Evolutionary conservation across 2,888 invertebrate species (phyloP).

Genomic region (Drosophila merina): DNA sequence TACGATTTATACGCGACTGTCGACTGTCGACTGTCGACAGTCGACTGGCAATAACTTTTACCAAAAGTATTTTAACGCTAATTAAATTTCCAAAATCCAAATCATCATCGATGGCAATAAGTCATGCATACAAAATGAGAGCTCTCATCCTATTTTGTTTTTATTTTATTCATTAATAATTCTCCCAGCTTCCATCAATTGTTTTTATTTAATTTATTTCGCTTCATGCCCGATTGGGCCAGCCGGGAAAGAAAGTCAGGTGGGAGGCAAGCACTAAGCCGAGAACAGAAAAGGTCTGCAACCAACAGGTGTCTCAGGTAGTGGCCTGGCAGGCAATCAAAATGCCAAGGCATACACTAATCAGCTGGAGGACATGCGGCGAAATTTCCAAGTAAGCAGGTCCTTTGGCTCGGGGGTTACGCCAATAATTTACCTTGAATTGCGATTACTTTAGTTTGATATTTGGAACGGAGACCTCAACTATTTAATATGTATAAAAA

Average conservation of each 20-base stretch:
- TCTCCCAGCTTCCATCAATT: conserved; percentile 27
- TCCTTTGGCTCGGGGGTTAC: too few species aligned
- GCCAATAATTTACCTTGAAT: too few species aligned
- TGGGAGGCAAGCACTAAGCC: background rate
- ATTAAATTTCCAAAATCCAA: conserved; percentile 58
- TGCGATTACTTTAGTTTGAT: too few species aligned
- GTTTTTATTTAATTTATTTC: conserved; percentile 75
- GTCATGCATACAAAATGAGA: conserved; percentile 67
- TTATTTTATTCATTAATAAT: conserved; percentile 28
- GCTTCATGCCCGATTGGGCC: conserved; percentile 59
- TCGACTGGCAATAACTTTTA: conserved; percentile 45
- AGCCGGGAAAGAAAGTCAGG: conserved; percentile 9
- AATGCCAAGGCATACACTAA: conserved; percentile 47
- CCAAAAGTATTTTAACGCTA: conserved; percentile 62
- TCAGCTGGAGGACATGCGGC: conserved; percentile 48
- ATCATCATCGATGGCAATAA: conserved; percentile 45
- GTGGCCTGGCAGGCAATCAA: conserved; percentile 47
- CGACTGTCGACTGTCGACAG: conserved; percentile 32
- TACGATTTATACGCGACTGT: conserved; percentile 45
- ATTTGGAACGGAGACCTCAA: too few species aligned
- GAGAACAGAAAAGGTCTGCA: conserved; percentile 16
- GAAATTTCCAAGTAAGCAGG: conserved; percentile 16
- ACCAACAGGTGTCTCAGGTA: conserved; percentile 52
- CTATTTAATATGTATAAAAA: too few species aligned
- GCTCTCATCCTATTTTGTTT: conserved; percentile 18